These are phyloP conservation scores for Ceratina calcarata DNA, from an alignment of 1,140 invertebrate species.

Conservation along the genomic window DNA sequence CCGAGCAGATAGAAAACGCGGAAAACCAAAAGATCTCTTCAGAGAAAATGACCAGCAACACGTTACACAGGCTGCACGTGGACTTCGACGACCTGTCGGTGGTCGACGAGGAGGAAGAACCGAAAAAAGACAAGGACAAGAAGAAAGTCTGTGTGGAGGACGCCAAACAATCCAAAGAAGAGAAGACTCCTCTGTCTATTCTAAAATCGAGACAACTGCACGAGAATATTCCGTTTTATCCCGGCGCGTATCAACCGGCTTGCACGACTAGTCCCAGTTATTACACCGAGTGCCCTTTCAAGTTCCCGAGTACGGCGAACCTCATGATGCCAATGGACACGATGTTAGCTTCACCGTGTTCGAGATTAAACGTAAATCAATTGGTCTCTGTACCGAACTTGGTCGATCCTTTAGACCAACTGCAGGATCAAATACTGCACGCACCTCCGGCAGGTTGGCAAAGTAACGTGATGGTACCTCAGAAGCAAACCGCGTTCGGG, in stretches of 20 bases:
- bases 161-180: conserved; percentile 24
- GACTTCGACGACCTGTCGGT: conserved; percentile 89
- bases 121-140: conserved; percentile 67
- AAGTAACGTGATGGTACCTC: conserved; percentile 42
- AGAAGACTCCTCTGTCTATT: conserved; percentile 15
- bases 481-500: conserved; percentile 21
- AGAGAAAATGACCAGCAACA: conserved; percentile 69
- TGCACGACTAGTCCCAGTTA: conserved; percentile 48
- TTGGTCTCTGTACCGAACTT: conserved; percentile 32
- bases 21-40: conserved; percentile 75
- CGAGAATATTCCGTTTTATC: conserved; percentile 62
- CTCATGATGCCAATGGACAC: conserved; percentile 48
- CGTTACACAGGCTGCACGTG: conserved; percentile 76
- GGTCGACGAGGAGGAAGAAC: conserved; percentile 86
- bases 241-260: conserved; percentile 51
- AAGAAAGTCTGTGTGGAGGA: conserved; percentile 41
- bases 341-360: conserved; percentile 56
- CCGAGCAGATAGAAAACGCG: conserved; percentile 73
- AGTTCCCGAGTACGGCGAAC: conserved; percentile 63
- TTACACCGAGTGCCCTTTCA: conserved; percentile 69
- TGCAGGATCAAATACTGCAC: conserved; percentile 43
- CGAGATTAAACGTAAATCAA: conserved; percentile 62
- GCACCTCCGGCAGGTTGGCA: conserved; percentile 60
- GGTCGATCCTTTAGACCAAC: conserved; percentile 14
- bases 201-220: conserved; percentile 47